Percentiles rank a stretch among this genome's conserved stretches.
phyloP scores from a whole-genome alignment of 2,797 vertebrate species.

The Thunnus albacares region DNA sequence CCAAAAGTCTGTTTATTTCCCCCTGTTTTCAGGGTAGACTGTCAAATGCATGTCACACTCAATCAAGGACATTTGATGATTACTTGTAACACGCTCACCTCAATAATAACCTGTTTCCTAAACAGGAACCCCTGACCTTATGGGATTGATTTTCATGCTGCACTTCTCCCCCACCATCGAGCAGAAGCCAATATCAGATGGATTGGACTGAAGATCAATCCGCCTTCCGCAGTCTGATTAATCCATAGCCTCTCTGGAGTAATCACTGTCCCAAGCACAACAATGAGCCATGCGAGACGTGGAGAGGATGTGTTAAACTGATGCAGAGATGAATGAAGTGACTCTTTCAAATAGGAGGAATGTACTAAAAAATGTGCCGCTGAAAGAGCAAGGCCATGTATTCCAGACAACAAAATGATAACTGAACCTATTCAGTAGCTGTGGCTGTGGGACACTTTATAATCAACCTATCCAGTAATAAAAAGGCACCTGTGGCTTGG shows the following conservation, averaged over 20 bases:
- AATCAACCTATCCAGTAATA: constrained; percentile 61
- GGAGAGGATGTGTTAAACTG: constrained; percentile 43
- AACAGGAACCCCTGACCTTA: constrained; percentile 64
- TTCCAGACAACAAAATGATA: constrained; percentile 15
- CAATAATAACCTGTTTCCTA: constrained; percentile 55
- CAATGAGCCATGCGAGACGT: constrained; percentile 47
- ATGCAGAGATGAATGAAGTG: constrained; percentile 49
- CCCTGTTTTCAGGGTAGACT: background rate
- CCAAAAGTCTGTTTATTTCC: too few relatives aligned
- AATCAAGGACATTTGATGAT: constrained; percentile 20
- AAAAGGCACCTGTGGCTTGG: constrained; percentile 66
- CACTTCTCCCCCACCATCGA: constrained; percentile 47
- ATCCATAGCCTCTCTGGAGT: constrained; percentile 70
- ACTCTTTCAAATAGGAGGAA: constrained; percentile 45
- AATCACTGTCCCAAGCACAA: constrained; percentile 71
- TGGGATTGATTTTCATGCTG: constrained; percentile 58
- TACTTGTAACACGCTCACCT: constrained; percentile 36
- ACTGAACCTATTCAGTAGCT: constrained; percentile 23
- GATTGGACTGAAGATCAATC: constrained; percentile 77
- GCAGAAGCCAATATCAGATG: constrained; percentile 70
- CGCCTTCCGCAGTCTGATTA: constrained; percentile 61
- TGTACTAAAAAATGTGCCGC: constrained; percentile 37
- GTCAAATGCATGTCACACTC: constrained; percentile 18
- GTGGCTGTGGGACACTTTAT: constrained; percentile 44
- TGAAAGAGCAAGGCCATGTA: constrained; percentile 23